Base-by-base conservation (phyloP, 2,888 invertebrate genomes). In the Pyralis farinalis region DNA sequence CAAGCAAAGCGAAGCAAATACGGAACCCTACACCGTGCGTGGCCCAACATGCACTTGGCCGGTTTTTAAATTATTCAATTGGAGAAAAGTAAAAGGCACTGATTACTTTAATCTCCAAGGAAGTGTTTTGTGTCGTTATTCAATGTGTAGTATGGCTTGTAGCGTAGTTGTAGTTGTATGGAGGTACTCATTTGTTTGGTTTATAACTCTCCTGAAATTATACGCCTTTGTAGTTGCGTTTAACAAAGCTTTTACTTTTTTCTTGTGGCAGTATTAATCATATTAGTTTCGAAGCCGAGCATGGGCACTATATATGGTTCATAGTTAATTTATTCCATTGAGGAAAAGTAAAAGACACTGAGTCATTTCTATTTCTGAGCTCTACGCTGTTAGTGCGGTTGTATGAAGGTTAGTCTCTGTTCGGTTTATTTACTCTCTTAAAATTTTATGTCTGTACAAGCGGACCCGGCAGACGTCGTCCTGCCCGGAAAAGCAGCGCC, bases 221-320 rank as follows among this genome's bases (percentile, higher is more conserved):
- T 59, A 61, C 58, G 50, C 52, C 49, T 49, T 58, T 56, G 70
- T 71, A 63, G 71, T 67, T 60, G 62, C 55, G 58, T 50, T 47
- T 56, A 51, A 55, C 42, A 47, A 47, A 46, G 55, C 50, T 67
- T 65, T n/a, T n/a, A n/a, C n/a, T n/a, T 69, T 67, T 50, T 48
- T 49, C 49, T 12, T 30, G 12, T 39, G 12, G 9, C 47, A 56
- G 49, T 57, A 60, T 58, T 55, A 53, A 66, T 58, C 53, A 49
- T 47, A 68, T 69, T 60, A 63, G 55, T 71, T 70, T 68, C 51
- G 55, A 69, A 69, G 66, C 59, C 43, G 59, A 61, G 56, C 5
- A 36, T n/a, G 28, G 27, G 31, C 37, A 31, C 11, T 12, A 27
- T 33, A 51, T 50, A 48, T 55, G 52, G 49, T 44, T 48, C 55